Base-by-base conservation (phyloP, 2,113 vertebrate species). In the Silurus glanis region DNA sequence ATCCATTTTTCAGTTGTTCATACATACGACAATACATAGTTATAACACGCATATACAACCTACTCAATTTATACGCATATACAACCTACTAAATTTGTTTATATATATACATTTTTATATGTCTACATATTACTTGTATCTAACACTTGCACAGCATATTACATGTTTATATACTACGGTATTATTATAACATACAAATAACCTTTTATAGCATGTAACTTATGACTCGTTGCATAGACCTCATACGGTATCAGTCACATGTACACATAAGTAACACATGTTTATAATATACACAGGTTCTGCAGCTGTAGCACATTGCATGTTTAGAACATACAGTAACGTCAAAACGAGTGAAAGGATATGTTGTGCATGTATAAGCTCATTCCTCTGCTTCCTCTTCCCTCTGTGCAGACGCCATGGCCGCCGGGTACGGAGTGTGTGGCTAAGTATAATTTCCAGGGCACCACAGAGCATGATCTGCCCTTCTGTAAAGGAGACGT, bases 401-500 rank as follows among this genome's bases (percentile, higher is more conserved):
- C 12, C 25, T 9, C 69, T 23, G 5, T 81, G 14, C 67, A 95
- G 95, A 90, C 92, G 79, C 82, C 92, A 69, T 99, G 98, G 97
- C 95, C 96, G 0, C 95, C 96, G 2, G 98, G 97, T 95, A 98
- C 98, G 58, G 97, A 99, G 94, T 99, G 97, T 92, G 97, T 99
- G 87, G 97, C 97, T 91, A 97, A 97, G 93, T 98, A 99, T 94
- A 98, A 96, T 92, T 99, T 99, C 91, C 97, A 96, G 6, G 97
- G 97, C 93, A 97, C 96, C 0, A 95, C 97, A 0, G 96, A 97
- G 81, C 97, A 98, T 90, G 98, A 99, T 93, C 95, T 99, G 90
- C 96, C 97, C 21, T 99, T 99, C 92, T 96, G 94, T 92, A 98
- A 98, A 95, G 98, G 98, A 85, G 98, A 99, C 0, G 95, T 99